phyloP scores from a whole-genome alignment of 2,113 vertebrate species.

The Grammomys surdaster region DNA sequence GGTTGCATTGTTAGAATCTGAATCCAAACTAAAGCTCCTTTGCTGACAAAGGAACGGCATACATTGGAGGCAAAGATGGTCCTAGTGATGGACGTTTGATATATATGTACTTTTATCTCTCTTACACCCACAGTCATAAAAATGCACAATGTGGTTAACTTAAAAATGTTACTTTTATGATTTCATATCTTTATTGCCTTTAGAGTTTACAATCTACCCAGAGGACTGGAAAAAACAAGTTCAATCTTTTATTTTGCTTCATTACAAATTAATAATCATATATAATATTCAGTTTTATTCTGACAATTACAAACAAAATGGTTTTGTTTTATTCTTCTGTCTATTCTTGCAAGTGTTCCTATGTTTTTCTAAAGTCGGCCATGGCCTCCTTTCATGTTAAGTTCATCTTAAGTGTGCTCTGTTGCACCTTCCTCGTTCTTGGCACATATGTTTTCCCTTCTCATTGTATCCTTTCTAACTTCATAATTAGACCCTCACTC shows the following conservation, averaged over 20 bases:
- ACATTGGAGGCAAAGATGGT: background rate
- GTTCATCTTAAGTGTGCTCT: background rate
- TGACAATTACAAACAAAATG: background rate
- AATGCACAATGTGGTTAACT: slow-evolving; percentile 21
- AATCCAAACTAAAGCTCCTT: slow-evolving; percentile 62
- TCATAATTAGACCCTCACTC: background rate
- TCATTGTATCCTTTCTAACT: background rate
- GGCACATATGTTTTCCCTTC: no score
- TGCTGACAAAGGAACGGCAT: background rate
- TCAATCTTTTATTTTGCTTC: background rate
- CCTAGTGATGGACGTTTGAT: background rate
- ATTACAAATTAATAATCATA: background rate
- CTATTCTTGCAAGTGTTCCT: background rate
- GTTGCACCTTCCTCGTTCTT: background rate
- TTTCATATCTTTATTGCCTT: background rate
- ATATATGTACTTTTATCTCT: background rate
- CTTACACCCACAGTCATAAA: background rate
- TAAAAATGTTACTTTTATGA: slow-evolving; percentile 51
- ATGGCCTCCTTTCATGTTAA: background rate
- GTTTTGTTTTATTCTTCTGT: background rate
- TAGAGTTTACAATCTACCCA: background rate
- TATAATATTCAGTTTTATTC: background rate
- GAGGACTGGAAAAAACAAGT: background rate
- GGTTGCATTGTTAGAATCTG: background rate
- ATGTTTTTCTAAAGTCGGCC: background rate